These are phyloP conservation scores for Calliphora vomitoria DNA, from an alignment of 2,888 invertebrate species.

Conservation along the genomic window DNA sequence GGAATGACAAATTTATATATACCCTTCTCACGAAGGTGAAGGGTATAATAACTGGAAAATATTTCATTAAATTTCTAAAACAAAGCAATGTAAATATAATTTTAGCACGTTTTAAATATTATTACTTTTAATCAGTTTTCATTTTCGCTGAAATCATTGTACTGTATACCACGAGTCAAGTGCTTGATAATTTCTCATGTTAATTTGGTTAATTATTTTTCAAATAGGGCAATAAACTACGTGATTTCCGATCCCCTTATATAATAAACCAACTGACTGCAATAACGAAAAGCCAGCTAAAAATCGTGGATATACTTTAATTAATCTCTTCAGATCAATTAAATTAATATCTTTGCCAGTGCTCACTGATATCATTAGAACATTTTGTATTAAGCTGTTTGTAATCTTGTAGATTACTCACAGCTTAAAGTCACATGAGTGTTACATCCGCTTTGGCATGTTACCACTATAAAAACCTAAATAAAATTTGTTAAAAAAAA, in stretches of 20 bases:
- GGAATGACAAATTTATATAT: too few species aligned
- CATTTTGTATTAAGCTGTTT: constrained; percentile 35
- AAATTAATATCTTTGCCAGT: constrained; percentile 31
- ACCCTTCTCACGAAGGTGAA: too few species aligned
- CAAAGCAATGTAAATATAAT: too few species aligned
- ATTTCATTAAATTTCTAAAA: too few species aligned
- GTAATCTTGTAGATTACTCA: constrained; percentile 38
- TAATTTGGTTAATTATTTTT: constrained; percentile 20
- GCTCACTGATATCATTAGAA: neutral
- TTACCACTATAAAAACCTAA: constrained; percentile 8
- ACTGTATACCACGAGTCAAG: neutral
- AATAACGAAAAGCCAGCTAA: neutral
- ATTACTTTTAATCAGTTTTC: neutral
- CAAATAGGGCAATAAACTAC: neutral
- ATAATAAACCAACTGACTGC: neutral
- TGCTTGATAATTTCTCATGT: constrained; percentile 1
- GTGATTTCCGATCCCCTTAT: neutral
- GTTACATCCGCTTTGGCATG: constrained; percentile 45
- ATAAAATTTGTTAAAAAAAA: constrained; percentile 30
- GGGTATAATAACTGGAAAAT: too few species aligned
- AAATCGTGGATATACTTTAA: neutral
- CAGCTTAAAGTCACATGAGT: constrained; percentile 42
- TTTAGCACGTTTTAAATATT: too few species aligned
- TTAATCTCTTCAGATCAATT: constrained; percentile 26
- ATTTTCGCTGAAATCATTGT: neutral